These are phyloP conservation scores for Myrmecobius fasciatus DNA, from an alignment of 2,113 vertebrate genomes.

Conservation along the genomic window DNA sequence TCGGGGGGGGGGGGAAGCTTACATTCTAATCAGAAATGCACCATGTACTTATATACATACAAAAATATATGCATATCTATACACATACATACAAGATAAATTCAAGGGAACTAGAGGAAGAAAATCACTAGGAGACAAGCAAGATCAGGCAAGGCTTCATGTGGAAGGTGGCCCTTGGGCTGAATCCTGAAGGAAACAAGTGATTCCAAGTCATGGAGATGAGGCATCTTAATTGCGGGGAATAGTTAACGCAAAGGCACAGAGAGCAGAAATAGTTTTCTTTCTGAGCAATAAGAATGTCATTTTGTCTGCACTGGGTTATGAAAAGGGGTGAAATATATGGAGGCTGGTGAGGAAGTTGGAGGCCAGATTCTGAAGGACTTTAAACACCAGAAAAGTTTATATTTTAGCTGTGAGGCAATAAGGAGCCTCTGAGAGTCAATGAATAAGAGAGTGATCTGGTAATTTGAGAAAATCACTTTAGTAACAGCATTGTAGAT, in stretches of 20 bases:
- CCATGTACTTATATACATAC: neutral
- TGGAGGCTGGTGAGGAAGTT: neutral
- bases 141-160: neutral
- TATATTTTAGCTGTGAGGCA: neutral
- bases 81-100: neutral
- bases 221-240: neutral
- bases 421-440: neutral
- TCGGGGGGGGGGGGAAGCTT: too few species aligned
- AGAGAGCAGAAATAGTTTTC: neutral
- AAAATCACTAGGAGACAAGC: neutral
- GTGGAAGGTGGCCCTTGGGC: neutral
- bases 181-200: neutral
- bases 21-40: neutral
- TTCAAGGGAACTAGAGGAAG: neutral
- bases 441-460: neutral
- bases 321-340: neutral
- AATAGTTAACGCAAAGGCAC: neutral
- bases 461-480: neutral
- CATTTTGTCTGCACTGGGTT: neutral
- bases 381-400: neutral
- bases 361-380: neutral
- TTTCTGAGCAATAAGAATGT: neutral
- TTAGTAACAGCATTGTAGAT: neutral
- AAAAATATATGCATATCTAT: too few species aligned
- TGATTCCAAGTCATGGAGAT: neutral